phyloP scores from a whole-genome alignment of 2,888 invertebrate species.

The Junonia oenone region DNA sequence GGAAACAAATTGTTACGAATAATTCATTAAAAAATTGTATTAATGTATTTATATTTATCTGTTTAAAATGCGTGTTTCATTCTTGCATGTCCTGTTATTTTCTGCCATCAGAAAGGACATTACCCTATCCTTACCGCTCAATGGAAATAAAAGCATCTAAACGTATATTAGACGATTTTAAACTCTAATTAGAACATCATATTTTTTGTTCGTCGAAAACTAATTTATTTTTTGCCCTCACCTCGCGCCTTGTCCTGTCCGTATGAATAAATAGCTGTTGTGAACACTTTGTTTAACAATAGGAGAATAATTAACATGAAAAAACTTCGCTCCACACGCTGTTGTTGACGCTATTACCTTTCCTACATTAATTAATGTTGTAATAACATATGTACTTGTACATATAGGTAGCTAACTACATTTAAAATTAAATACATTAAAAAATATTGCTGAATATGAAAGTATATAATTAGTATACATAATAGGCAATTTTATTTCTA shows the following conservation, averaged over 20 bases:
- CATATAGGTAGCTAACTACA: background rate
- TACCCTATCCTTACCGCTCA: slow-evolving; percentile 1
- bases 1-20: no score
- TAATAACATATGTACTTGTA: background rate
- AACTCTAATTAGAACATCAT: slow-evolving; percentile 63
- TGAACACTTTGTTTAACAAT: slow-evolving; percentile 37
- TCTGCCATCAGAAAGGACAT: background rate
- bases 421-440: background rate
- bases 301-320: slow-evolving; percentile 40
- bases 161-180: slow-evolving; percentile 38
- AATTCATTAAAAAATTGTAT: no score
- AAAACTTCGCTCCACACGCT: slow-evolving; percentile 30
- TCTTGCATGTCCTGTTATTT: slow-evolving; percentile 1
- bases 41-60: no score
- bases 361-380: background rate
- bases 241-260: slow-evolving; percentile 28
- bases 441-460: background rate
- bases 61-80: background rate
- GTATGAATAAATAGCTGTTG: slow-evolving; percentile 18
- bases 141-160: background rate
- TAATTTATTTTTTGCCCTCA: slow-evolving; percentile 64
- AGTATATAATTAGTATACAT: no score
- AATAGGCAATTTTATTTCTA: no score
- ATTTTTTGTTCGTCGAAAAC: slow-evolving; percentile 56
- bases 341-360: slow-evolving; percentile 20